Percentiles rank a stretch among this genome's conserved stretches.
These are phyloP conservation scores for Notolepis coatsorum DNA, from an alignment of 2,797 vertebrate species.

Conservation along the genomic window DNA sequence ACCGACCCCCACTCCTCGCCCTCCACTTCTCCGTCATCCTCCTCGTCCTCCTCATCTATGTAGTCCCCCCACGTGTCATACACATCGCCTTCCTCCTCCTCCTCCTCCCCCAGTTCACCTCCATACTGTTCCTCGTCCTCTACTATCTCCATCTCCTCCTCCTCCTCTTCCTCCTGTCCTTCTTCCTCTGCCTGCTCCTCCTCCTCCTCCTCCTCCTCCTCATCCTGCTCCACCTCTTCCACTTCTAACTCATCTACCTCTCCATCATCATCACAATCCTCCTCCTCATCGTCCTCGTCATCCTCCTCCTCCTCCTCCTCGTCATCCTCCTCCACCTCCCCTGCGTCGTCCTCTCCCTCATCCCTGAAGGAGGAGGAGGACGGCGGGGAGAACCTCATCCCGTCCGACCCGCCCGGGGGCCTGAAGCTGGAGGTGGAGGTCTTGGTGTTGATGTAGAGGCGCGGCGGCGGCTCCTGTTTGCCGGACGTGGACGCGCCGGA, in stretches of 20 bases:
- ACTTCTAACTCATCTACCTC: constrained; percentile 74
- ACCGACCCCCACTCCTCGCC: constrained; percentile 68
- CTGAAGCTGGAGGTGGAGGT: constrained; percentile 71
- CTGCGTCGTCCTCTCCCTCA: constrained; percentile 48
- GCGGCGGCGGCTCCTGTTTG: constrained; percentile 57
- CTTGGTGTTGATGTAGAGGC: constrained; percentile 78
- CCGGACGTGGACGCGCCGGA: neutral
- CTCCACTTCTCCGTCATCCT: constrained; percentile 63
- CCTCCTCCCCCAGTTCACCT: constrained; percentile 2
- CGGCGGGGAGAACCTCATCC: constrained; percentile 28
- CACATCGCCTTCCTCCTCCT: constrained; percentile 41
- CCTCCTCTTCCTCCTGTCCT: neutral
- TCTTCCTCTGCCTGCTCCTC: constrained; percentile 32
- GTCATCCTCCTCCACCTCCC: constrained; percentile 20
- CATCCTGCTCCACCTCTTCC: constrained; percentile 57
- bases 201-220: constrained; percentile 30
- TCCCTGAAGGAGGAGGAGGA: constrained; percentile 61
- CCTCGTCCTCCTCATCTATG: constrained; percentile 57
- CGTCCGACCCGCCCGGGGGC: constrained; percentile 55
- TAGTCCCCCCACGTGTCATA: constrained; percentile 63
- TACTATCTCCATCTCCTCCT: too few relatives aligned
- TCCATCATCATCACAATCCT: constrained; percentile 74
- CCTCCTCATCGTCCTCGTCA: constrained; percentile 57
- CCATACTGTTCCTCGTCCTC: constrained; percentile 23
- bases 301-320: constrained; percentile 22